These are phyloP conservation scores for Dissostichus mawsoni DNA, from an alignment of 2,113 vertebrate species.

Conservation along the genomic window DNA sequence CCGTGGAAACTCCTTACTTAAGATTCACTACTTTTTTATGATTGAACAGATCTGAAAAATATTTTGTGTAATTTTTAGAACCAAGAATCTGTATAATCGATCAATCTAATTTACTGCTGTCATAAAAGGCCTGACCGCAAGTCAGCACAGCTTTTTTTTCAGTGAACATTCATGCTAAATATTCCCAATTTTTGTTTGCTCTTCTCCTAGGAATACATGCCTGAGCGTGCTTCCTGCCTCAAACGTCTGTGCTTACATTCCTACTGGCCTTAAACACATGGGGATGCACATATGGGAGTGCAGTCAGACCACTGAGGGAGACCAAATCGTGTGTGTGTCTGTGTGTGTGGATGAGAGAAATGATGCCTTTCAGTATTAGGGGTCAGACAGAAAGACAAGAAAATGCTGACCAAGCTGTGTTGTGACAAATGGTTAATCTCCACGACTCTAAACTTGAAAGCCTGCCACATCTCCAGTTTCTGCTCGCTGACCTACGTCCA, in stretches of 20 bases:
- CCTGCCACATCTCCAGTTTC: conserved; percentile 53
- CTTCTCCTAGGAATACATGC: conserved; percentile 74
- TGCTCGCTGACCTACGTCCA: conserved; percentile 32
- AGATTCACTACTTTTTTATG: too few relatives aligned
- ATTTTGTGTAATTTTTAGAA: neutral
- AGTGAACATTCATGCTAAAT: conserved; percentile 22
- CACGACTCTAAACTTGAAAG: conserved; percentile 68
- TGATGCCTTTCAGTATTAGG: conserved; percentile 80
- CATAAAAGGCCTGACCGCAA: neutral
- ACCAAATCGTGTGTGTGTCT: conserved; percentile 46
- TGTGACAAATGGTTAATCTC: conserved; percentile 59
- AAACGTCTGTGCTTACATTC: conserved; percentile 66
- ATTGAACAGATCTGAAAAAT: too few relatives aligned
- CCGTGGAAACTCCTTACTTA: too few relatives aligned
- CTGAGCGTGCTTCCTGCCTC: conserved; percentile 74
- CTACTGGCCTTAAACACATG: conserved; percentile 71
- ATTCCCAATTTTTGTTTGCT: conserved; percentile 2
- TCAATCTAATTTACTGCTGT: neutral
- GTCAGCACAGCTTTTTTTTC: neutral
- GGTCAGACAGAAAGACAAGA: conserved; percentile 50
- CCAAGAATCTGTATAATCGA: neutral
- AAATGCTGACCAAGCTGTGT: conserved; percentile 47
- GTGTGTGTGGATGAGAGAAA: conserved; percentile 41
- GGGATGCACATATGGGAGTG: conserved; percentile 72
- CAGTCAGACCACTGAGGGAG: conserved; percentile 77